Evolutionary conservation across 2,797 vertebrate genomes (phyloP), one percentile per base, ranked within the genome.

Genomic region (Intellagama lesueurii): DNA sequence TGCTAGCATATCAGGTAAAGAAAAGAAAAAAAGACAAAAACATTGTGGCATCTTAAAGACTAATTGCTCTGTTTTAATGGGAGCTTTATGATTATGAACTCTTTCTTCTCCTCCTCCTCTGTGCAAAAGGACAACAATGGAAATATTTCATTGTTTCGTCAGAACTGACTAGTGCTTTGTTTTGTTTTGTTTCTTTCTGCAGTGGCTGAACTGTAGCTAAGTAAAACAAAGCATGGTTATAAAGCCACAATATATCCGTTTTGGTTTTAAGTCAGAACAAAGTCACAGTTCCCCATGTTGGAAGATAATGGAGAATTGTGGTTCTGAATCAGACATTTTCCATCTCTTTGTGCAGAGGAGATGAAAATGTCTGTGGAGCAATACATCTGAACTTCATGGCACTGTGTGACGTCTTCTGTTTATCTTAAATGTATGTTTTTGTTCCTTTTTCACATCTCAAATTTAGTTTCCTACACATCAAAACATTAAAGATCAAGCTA

Each of bases 371-470:
- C 30, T 75, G 19, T 16, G 70, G n/a, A 85, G 6, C 0, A 12
- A 0, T 24, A 73, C 35, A 52, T 72, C 52, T 73, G 11, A 56
- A 56, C 14, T 75, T 7, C 12, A 47, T 35, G 47, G 35, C 69
- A 77, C 72, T 91, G 86, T 83, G 68, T 68, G 70, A 87, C 32
- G 17, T 35, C 16, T 64, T 64, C 60, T 64, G 60, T 64, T 64
- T 64, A 64, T 64, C 17, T 19, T 16, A 64, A 64, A 19, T 17
- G 68, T 88, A 89, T 44, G 83, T 17, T 85, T 49, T 79, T 90
- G 89, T 26, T 77, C 52, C 52, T 12, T 52, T 52, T 93, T 73
- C 88, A 90, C 7, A 81, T 32, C 52, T 81, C 30, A 60, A n/a
- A n/a, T 81, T 81, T 26, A 56, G 52, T 30, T 52, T 56, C 49